Percentiles rank a stretch among this genome's conserved stretches.
phyloP scores from a whole-genome alignment of 2,113 vertebrate species.

The Rhagologus leucostigma region DNA sequence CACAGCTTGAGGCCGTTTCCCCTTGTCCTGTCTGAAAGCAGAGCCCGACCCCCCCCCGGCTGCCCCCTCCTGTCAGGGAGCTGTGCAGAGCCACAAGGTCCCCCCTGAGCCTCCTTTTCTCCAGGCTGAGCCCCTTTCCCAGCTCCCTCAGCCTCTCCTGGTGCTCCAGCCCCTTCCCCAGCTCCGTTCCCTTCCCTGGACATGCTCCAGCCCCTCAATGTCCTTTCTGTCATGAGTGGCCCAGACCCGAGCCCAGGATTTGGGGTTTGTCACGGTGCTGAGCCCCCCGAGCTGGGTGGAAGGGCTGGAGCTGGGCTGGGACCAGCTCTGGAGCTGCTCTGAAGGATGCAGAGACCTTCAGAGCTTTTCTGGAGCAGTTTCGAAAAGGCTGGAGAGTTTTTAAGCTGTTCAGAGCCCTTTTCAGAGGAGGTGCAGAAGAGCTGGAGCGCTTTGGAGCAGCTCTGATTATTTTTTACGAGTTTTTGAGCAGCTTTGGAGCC shows the following conservation, averaged over 20 bases:
- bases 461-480: neutral
- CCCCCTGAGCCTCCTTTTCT: neutral
- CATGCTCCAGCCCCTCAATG: accelerated
- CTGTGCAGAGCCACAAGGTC: neutral
- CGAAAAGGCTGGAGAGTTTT: neutral
- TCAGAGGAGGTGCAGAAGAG: neutral
- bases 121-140: neutral
- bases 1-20: accelerated
- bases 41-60: accelerated
- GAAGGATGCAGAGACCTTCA: neutral
- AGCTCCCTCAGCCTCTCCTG: neutral
- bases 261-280: neutral
- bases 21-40: accelerated
- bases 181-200: neutral
- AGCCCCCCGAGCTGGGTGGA: neutral
- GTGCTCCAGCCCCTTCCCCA: neutral
- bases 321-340: neutral
- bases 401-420: neutral
- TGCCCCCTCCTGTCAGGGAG: neutral
- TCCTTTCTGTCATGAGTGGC: accelerated
- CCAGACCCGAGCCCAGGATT: accelerated
- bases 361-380: neutral
- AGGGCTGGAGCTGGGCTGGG: neutral
- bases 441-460: neutral
- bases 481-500: neutral